Evolutionary conservation across 2,113 vertebrate species (phyloP).

Genomic region (Limnothrissa miodon): DNA sequence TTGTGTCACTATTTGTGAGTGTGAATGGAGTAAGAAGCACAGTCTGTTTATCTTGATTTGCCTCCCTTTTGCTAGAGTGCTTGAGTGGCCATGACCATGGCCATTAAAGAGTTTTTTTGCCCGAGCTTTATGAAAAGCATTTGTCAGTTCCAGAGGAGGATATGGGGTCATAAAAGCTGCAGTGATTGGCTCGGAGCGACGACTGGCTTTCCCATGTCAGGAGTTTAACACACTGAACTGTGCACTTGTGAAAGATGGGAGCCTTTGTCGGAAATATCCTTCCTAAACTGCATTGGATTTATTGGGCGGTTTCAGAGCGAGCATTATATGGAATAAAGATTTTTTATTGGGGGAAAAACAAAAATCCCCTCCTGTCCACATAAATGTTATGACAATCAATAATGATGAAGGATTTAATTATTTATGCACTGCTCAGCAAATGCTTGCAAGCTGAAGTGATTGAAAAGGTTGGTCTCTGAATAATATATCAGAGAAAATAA

Average conservation of each 20-base stretch:
- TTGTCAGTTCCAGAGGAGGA: slow-evolving; percentile 37
- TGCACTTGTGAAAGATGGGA: slow-evolving; percentile 14
- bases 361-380: slow-evolving; percentile 34
- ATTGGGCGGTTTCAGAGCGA: not conserved
- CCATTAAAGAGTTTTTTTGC: not conserved
- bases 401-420: slow-evolving; percentile 47
- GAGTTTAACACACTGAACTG: slow-evolving; percentile 23
- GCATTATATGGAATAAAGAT: slow-evolving; percentile 34
- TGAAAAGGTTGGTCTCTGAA: slow-evolving; percentile 35
- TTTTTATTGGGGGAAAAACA: slow-evolving; percentile 39
- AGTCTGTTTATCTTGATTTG: not conserved
- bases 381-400: slow-evolving; percentile 40
- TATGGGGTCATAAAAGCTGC: slow-evolving; percentile 34
- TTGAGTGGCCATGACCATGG: not conserved
- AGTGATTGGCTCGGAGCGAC: slow-evolving; percentile 34
- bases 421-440: slow-evolving; percentile 42
- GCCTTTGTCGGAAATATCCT: slow-evolving; percentile 9
- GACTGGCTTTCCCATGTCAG: slow-evolving; percentile 28
- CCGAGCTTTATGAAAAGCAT: slow-evolving; percentile 27
- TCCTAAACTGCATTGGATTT: not conserved
- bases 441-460: slow-evolving; percentile 30
- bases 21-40: not conserved
- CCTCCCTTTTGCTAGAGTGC: not conserved
- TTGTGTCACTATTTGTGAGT: not conserved
- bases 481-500: slow-evolving; percentile 33